Conservation (phyloP, 2,113 vertebrate species). For the Gobius niger region DNA sequence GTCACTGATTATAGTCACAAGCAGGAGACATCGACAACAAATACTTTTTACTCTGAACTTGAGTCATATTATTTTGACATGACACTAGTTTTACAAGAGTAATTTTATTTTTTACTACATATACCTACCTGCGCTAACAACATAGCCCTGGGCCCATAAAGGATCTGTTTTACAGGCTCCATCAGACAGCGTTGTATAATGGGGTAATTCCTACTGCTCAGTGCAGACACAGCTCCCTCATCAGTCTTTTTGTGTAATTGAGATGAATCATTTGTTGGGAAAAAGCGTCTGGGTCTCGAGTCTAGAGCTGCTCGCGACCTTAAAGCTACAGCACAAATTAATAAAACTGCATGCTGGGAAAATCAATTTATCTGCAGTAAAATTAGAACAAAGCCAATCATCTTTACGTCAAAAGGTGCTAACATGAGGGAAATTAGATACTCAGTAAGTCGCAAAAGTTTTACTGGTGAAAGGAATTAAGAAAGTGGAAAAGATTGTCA, state of each 20-base stretch:
- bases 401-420: constrained; percentile 7
- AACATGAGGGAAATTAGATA: no score
- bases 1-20: no score
- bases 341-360: constrained; percentile 7
- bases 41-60: neutral
- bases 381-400: constrained; percentile 5
- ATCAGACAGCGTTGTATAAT: constrained; percentile 63
- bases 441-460: no score
- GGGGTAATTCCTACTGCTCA: constrained; percentile 60
- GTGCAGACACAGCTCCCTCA: constrained; percentile 44
- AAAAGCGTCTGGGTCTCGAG: constrained; percentile 21
- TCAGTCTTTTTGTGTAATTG: constrained; percentile 60
- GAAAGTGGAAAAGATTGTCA: no score
- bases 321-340: constrained; percentile 32
- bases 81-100: neutral
- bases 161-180: constrained; percentile 54
- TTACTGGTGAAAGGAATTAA: no score
- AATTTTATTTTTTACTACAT: neutral
- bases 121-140: constrained; percentile 26
- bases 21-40: no score
- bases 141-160: constrained; percentile 41
- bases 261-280: constrained; percentile 51
- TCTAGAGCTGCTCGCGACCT: constrained; percentile 36
- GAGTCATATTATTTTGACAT: neutral
- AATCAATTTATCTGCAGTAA: constrained; percentile 8